phyloP scores from a whole-genome alignment of 2,888 invertebrate species.

The Hirtodrosophila cameraria region DNA sequence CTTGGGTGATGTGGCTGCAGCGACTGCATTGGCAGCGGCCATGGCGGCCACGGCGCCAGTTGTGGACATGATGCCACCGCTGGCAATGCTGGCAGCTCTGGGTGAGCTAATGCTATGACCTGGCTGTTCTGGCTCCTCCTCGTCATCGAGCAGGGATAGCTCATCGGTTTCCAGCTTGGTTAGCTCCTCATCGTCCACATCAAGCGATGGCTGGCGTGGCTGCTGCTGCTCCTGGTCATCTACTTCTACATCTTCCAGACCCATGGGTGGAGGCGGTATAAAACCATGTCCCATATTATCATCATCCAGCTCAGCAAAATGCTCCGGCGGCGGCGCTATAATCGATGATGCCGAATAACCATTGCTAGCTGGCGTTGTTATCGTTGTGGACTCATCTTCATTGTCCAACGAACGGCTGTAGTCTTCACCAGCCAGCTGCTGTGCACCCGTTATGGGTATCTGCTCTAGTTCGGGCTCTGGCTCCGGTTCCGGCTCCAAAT shows the following conservation, averaged over 20 bases:
- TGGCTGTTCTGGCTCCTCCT: slow-evolving; percentile 50
- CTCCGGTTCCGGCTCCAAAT: slow-evolving; percentile 8
- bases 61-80: slow-evolving; percentile 55
- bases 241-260: slow-evolving; percentile 43
- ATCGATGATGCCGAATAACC: slow-evolving; percentile 82
- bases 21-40: slow-evolving; percentile 28
- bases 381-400: slow-evolving; percentile 83
- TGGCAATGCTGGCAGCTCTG: slow-evolving; percentile 70
- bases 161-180: slow-evolving; percentile 69
- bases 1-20: slow-evolving; percentile 45
- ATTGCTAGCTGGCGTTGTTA: slow-evolving; percentile 83
- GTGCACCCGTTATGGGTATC: slow-evolving; percentile 38
- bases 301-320: slow-evolving; percentile 74
- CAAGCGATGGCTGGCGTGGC: slow-evolving; percentile 33
- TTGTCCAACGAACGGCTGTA: slow-evolving; percentile 75
- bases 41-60: slow-evolving; percentile 60
- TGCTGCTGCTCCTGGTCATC: slow-evolving; percentile 22
- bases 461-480: slow-evolving; percentile 36
- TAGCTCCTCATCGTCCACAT: slow-evolving; percentile 59
- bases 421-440: slow-evolving; percentile 62
- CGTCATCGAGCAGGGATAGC: slow-evolving; percentile 35
- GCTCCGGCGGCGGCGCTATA: slow-evolving; percentile 79
- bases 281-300: slow-evolving; percentile 63
- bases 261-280: slow-evolving; percentile 72
- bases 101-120: slow-evolving; percentile 76